A percentile compares a stretch with the other conserved stretches of the same genome.
These are phyloP conservation scores for Acanthosoma haemorrhoidale DNA, from an alignment of 2,888 invertebrate species.

Conservation along the genomic window DNA sequence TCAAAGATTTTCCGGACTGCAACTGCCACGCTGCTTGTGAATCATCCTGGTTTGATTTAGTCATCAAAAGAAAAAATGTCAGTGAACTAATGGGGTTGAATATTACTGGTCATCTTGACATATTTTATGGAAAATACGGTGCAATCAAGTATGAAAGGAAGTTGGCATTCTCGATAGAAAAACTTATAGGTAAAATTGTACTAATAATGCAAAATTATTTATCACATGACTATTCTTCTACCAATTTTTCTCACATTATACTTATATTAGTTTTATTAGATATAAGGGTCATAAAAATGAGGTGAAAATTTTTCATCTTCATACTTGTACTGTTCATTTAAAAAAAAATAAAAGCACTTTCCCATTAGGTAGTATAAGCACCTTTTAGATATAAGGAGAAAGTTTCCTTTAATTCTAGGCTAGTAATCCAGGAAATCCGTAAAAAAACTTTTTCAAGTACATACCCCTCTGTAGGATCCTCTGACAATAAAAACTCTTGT, in stretches of 20 bases:
- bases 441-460: too few relatives aligned
- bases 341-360: too few relatives aligned
- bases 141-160: slow-evolving; percentile 42
- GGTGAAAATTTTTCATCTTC: too few relatives aligned
- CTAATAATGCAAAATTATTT: background rate
- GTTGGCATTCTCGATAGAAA: slow-evolving; percentile 41
- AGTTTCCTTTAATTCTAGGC: too few relatives aligned
- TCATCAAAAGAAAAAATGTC: slow-evolving; percentile 39
- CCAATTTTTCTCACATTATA: background rate
- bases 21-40: slow-evolving; percentile 43
- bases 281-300: too few relatives aligned
- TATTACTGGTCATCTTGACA: slow-evolving; percentile 40
- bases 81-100: slow-evolving; percentile 33
- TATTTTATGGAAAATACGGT: slow-evolving; percentile 42
- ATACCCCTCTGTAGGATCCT: too few relatives aligned
- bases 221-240: background rate
- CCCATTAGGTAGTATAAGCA: too few relatives aligned
- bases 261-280: too few relatives aligned
- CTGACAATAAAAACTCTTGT: too few relatives aligned
- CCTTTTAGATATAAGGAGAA: too few relatives aligned
- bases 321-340: too few relatives aligned
- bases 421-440: too few relatives aligned
- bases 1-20: slow-evolving; percentile 18
- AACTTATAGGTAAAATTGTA: slow-evolving; percentile 40
- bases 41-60: slow-evolving; percentile 41